phyloP scores from a whole-genome alignment of 37 sponge, comb jelly and placozoan species.

The Crambe crambe region DNA sequence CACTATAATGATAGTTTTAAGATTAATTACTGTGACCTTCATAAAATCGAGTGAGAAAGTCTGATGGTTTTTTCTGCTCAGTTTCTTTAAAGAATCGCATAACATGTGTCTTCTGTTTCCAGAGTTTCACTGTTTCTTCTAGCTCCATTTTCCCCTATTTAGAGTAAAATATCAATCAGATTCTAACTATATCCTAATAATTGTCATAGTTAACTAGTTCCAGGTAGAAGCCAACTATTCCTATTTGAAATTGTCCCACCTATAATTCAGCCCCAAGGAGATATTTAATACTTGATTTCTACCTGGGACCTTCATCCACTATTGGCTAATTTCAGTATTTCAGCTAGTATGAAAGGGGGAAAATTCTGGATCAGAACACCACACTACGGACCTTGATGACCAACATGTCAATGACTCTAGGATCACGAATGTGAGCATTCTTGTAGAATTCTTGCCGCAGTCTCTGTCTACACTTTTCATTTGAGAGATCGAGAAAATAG shows the following conservation, averaged over 20 bases:
- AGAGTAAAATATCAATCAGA: not conserved
- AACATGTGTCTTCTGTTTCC: slow-evolving; percentile 87
- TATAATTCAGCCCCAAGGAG: too few relatives aligned
- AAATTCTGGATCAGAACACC: too few relatives aligned
- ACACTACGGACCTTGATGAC: slow-evolving; percentile 98
- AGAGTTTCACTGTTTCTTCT: slow-evolving; percentile 75
- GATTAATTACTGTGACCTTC: slow-evolving; percentile 46
- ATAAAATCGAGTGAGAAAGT: slow-evolving; percentile 83
- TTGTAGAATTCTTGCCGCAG: slow-evolving; percentile 85
- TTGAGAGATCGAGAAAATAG: slow-evolving; percentile 62
- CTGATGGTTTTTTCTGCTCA: slow-evolving; percentile 37
- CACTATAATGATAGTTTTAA: too few relatives aligned
- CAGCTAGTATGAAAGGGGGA: too few relatives aligned
- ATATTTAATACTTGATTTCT: too few relatives aligned
- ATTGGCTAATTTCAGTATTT: too few relatives aligned
- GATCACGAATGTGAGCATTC: slow-evolving; percentile 89
- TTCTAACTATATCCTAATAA: not conserved
- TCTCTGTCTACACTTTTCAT: slow-evolving; percentile 50
- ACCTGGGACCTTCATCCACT: too few relatives aligned
- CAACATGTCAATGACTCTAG: slow-evolving; percentile 89
- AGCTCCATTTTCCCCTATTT: slow-evolving; percentile 81
- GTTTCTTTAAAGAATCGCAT: slow-evolving; percentile 81
- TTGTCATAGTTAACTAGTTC: not conserved
- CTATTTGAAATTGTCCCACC: too few relatives aligned
- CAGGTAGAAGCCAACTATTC: too few relatives aligned